Evolutionary conservation across 2,888 invertebrate species (phyloP).

Genomic region (Hirtodrosophila cameraria): DNA sequence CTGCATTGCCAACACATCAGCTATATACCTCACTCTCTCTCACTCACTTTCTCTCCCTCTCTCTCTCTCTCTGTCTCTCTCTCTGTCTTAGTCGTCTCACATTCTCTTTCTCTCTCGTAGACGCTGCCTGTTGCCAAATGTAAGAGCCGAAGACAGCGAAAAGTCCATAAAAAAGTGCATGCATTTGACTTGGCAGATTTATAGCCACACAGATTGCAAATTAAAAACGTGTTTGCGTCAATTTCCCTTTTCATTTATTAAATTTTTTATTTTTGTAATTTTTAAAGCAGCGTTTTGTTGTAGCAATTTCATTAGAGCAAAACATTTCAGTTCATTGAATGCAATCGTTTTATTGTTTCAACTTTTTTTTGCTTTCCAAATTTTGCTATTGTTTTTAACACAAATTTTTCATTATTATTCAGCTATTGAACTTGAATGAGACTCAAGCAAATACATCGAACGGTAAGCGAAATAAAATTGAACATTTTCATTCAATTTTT

Average conservation of each 20-base stretch:
- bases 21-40: not conserved
- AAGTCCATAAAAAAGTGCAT: slow-evolving; percentile 41
- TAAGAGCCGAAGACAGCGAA: slow-evolving; percentile 39
- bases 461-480: too few relatives aligned
- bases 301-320: too few relatives aligned
- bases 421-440: too few relatives aligned
- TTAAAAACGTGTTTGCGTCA: slow-evolving; percentile 59
- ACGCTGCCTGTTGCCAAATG: slow-evolving; percentile 32
- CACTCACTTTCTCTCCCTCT: not conserved
- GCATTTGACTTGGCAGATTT: slow-evolving; percentile 55
- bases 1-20: slow-evolving; percentile 19
- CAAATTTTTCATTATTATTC: too few relatives aligned
- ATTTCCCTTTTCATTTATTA: slow-evolving; percentile 39
- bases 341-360: too few relatives aligned
- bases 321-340: too few relatives aligned
- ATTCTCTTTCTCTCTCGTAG: not conserved
- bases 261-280: slow-evolving; percentile 7
- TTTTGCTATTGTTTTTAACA: too few relatives aligned
- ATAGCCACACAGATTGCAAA: slow-evolving; percentile 49
- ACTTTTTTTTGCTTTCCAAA: too few relatives aligned
- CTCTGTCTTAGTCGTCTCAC: too few relatives aligned
- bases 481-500: too few relatives aligned
- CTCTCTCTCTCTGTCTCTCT: not conserved
- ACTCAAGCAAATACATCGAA: too few relatives aligned
- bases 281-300: too few relatives aligned